These are phyloP conservation scores for Ernsta delagoae DNA, from an alignment of 2,888 invertebrate species.

Conservation along the genomic window DNA sequence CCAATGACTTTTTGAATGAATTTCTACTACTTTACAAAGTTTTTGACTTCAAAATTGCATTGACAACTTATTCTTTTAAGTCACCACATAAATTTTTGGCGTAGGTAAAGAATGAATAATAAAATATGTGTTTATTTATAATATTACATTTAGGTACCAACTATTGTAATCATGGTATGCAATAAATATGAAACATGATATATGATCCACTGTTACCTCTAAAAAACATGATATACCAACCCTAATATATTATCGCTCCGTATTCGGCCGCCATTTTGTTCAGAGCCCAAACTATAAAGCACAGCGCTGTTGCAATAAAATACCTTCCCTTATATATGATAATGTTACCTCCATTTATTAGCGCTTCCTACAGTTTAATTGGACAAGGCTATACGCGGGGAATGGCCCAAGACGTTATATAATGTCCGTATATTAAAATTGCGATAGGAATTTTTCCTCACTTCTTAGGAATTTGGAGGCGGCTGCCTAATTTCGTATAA, in stretches of 20 bases:
- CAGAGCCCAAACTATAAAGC: neutral
- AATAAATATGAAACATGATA: too few relatives aligned
- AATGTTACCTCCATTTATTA: constrained; percentile 15
- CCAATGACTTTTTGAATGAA: too few relatives aligned
- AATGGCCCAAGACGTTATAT: constrained; percentile 12
- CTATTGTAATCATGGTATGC: too few relatives aligned
- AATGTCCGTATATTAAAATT: constrained; percentile 15
- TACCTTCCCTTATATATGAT: constrained; percentile 13
- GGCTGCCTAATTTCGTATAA: constrained; percentile 7
- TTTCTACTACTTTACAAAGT: too few relatives aligned
- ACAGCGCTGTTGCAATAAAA: neutral
- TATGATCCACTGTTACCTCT: too few relatives aligned
- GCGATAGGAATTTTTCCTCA: constrained; percentile 13
- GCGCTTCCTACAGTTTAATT: constrained; percentile 12
- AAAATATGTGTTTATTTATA: too few relatives aligned
- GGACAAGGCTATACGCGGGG: constrained; percentile 13
- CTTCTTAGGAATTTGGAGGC: constrained; percentile 9
- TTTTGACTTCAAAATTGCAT: too few relatives aligned
- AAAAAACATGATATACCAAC: too few relatives aligned
- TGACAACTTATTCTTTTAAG: too few relatives aligned
- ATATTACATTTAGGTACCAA: too few relatives aligned
- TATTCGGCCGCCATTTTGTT: neutral
- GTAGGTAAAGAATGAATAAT: too few relatives aligned
- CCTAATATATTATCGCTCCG: neutral
- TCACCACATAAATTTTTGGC: too few relatives aligned